Percentiles rank a stretch among this genome's conserved stretches.
Evolutionary conservation across 2,113 vertebrate genomes (phyloP).

Genomic region (Bujurquina vittata): DNA sequence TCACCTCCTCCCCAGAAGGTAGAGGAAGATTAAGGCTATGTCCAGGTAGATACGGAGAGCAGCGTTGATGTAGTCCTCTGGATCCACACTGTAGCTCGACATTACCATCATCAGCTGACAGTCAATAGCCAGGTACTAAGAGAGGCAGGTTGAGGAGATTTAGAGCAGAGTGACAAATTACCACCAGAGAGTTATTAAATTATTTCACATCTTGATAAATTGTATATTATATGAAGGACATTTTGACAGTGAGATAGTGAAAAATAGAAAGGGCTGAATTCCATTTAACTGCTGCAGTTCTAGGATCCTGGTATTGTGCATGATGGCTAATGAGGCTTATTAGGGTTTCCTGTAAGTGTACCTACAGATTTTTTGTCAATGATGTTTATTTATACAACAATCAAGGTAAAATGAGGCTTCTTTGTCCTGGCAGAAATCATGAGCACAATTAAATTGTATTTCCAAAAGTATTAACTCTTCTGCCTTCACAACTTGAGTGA

Average conservation of each 20-base stretch:
- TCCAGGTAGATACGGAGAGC: conserved; percentile 80
- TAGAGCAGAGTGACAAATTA: neutral
- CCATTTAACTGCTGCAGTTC: no score
- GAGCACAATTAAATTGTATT: no score
- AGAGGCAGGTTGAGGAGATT: neutral
- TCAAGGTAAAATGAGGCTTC: no score
- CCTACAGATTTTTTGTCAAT: no score
- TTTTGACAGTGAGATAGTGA: neutral
- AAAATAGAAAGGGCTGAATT: no score
- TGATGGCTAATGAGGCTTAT: no score
- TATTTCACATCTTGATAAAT: neutral
- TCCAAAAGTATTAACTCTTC: no score
- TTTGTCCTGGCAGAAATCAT: no score
- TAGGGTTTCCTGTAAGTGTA: no score
- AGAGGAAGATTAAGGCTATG: conserved; percentile 79
- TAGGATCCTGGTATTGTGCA: no score
- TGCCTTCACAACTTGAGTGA: no score
- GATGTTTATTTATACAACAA: no score
- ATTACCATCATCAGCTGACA: conserved; percentile 76
- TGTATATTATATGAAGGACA: neutral
- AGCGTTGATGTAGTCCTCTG: conserved; percentile 79
- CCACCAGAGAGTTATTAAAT: neutral
- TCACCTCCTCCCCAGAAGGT: conserved; percentile 72
- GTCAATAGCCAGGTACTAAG: conserved; percentile 77
- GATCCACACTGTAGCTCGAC: conserved; percentile 58